Evolutionary conservation across 2,797 vertebrate species (phyloP).

Genomic region (Heliangelus exortis): DNA sequence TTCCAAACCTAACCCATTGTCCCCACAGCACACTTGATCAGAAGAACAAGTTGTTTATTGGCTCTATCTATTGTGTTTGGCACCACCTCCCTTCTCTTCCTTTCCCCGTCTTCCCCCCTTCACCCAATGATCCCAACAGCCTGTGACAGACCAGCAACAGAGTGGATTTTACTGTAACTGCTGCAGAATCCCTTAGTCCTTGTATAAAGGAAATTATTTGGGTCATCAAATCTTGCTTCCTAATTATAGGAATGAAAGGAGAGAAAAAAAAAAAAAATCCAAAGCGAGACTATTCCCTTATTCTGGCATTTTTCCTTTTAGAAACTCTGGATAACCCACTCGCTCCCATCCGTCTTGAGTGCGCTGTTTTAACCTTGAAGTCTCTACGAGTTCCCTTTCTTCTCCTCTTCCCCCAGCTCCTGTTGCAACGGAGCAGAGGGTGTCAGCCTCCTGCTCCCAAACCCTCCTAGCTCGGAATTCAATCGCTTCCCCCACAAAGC

Average conservation of each 20-base stretch:
- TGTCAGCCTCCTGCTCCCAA: background rate
- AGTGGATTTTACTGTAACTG: background rate
- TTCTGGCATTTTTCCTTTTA: background rate
- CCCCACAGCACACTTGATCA: background rate
- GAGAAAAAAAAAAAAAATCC: background rate
- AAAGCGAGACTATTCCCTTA: background rate
- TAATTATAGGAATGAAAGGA: conserved; percentile 7
- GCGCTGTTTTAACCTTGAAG: conserved; percentile 31
- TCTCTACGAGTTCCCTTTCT: too few species aligned
- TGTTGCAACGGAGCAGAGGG: background rate
- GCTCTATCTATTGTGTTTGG: background rate
- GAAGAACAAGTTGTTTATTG: background rate
- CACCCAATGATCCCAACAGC: background rate
- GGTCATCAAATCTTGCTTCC: conserved; percentile 31
- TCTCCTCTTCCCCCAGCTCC: background rate
- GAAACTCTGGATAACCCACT: conserved; percentile 9
- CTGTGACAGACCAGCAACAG: background rate
- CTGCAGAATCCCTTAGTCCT: conserved; percentile 29
- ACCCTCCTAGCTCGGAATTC: background rate
- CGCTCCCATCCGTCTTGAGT: background rate
- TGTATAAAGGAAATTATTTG: conserved; percentile 46
- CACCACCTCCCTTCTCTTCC: background rate
- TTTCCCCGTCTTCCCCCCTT: background rate
- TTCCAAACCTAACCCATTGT: background rate
- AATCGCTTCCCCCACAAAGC: too few species aligned